phyloP scores from a whole-genome alignment of 2,113 vertebrate genomes.

The Eretmochelys imbricata region DNA sequence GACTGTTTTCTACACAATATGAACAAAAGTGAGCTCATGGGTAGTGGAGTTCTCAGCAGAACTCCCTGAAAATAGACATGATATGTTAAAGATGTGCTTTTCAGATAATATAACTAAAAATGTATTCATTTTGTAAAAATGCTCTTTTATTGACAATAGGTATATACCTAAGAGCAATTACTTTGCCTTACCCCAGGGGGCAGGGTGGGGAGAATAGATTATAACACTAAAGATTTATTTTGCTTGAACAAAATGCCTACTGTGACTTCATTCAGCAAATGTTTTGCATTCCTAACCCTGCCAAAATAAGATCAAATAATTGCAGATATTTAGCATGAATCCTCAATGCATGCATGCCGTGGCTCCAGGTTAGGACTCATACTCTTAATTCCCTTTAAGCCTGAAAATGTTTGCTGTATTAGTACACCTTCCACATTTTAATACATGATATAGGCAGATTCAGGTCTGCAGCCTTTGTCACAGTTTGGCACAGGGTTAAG shows the following conservation, averaged over 20 bases:
- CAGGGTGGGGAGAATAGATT: not conserved
- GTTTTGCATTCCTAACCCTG: not conserved
- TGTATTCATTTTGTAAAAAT: constrained; percentile 50
- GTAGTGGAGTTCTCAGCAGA: not conserved
- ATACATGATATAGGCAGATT: not conserved
- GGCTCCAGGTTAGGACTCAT: not conserved
- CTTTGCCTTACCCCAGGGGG: not conserved
- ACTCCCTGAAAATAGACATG: not conserved
- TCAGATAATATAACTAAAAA: constrained; percentile 36
- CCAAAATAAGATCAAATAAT: constrained; percentile 9
- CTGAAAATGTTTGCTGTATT: not conserved
- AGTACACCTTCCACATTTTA: not conserved
- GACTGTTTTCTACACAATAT: not conserved
- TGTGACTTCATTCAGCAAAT: constrained; percentile 36
- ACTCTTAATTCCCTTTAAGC: not conserved
- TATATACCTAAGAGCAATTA: constrained; percentile 29
- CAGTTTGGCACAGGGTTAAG: not conserved
- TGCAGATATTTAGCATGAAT: not conserved
- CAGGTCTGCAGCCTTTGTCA: not conserved
- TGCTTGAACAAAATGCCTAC: not conserved
- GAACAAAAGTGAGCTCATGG: not conserved
- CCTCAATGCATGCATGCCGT: not conserved
- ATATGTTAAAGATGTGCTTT: constrained; percentile 55
- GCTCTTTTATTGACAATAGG: constrained; percentile 6
- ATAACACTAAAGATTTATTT: constrained; percentile 28